These are phyloP conservation scores for Chrysolina haemoptera DNA, from an alignment of 2,888 invertebrate genomes.

Conservation along the genomic window DNA sequence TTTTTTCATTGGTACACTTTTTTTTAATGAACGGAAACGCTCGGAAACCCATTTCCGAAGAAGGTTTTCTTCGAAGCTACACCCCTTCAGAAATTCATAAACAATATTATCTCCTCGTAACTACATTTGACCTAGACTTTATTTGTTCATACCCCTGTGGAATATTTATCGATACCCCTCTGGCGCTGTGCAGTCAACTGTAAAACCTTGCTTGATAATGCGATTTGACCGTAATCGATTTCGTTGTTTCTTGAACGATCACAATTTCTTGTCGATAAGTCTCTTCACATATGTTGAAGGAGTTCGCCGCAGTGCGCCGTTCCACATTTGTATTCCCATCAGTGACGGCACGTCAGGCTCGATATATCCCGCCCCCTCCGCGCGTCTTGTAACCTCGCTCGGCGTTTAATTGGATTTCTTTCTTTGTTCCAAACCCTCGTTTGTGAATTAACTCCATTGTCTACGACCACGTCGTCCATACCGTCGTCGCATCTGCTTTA, in stretches of 20 bases:
- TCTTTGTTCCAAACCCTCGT: conserved; percentile 64
- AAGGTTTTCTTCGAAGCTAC: no score
- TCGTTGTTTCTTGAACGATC: conserved; percentile 19
- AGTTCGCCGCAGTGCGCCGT: conserved; percentile 60
- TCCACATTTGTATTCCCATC: conserved; percentile 61
- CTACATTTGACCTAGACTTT: not conserved
- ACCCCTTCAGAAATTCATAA: no score
- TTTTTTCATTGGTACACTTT: no score
- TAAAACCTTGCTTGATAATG: conserved; percentile 8
- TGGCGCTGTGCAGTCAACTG: not conserved
- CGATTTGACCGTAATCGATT: conserved; percentile 11
- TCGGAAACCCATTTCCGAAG: no score
- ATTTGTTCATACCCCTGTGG: not conserved
- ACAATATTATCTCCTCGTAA: no score
- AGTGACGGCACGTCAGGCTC: conserved; percentile 52
- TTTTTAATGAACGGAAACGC: no score
- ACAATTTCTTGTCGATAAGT: conserved; percentile 35
- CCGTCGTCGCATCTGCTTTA: conserved; percentile 46
- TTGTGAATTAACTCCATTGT: conserved; percentile 68
- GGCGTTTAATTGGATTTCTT: conserved; percentile 70
- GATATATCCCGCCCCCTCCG: conserved; percentile 32
- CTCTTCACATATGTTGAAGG: conserved; percentile 57
- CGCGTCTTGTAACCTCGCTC: conserved; percentile 55
- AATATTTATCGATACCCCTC: not conserved
- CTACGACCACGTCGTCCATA: conserved; percentile 52